phyloP scores from a whole-genome alignment of 2,113 vertebrate genomes.

The Centropus bengalensis region DNA sequence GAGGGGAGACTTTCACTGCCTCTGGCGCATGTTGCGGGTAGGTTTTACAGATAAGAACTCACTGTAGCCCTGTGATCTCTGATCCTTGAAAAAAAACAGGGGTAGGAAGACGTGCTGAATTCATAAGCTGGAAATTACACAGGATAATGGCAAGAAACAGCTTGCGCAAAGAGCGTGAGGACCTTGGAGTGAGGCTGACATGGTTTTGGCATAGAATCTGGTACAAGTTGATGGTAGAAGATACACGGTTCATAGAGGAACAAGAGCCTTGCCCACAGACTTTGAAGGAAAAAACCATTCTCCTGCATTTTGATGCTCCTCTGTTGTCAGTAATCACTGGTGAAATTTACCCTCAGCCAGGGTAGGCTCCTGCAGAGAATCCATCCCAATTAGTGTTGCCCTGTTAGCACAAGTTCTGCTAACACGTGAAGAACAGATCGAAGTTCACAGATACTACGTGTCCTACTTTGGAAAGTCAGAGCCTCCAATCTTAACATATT shows the following conservation, averaged over 20 bases:
- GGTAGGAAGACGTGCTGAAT: background rate
- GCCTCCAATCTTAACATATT: background rate
- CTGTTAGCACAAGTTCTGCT: constrained; percentile 10
- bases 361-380: background rate
- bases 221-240: constrained; percentile 43
- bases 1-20: background rate
- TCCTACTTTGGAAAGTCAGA: background rate
- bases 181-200: background rate
- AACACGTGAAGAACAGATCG: background rate
- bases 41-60: background rate
- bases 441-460: background rate
- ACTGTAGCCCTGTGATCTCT: background rate
- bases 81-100: background rate
- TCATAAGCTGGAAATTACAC: background rate
- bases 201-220: constrained; percentile 6
- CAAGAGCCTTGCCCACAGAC: background rate
- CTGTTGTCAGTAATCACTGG: background rate
- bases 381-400: background rate
- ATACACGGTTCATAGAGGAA: background rate
- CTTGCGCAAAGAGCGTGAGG: background rate
- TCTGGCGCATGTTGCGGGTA: background rate
- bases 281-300: background rate
- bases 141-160: background rate
- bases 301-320: background rate
- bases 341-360: background rate